Evolutionary conservation across 2,113 vertebrate genomes (phyloP), one percentile per base, ranked within the genome.

Genomic region (Thalassoma bifasciatum): DNA sequence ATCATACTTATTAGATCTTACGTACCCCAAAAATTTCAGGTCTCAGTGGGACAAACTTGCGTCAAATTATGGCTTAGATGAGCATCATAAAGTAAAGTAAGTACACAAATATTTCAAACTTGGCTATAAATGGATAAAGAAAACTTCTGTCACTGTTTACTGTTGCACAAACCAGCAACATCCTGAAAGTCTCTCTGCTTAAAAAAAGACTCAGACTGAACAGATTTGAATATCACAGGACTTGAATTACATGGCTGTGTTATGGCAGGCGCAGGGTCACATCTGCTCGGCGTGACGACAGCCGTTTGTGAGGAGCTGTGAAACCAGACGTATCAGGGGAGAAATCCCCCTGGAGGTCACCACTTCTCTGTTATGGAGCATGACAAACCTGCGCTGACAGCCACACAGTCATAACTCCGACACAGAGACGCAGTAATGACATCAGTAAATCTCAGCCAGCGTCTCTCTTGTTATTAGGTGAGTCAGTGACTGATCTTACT

Each of bases 241-340:
- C 26, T 40, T 74, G 40, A 68, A 80, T 78, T 84, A 59, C 79
- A 73, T 10, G 67, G 58, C n/a, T 51, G 40, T 74, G 72, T 57
- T 74, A 70, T 30, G 22, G 54, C 54, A 69, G 66, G 40, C 47
- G 0, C 23, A n/a, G 37, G 49, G 71, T 84, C 71, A 86, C 85
- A 89, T 85, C 89, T 89, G 88, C 56, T 86, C 38, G 10, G 22
- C 71, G 54, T 4, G 70, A 85, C 83, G 86, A 91, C 75, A 80
- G 85, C 72, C 34, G 66, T 36, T 37, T 24, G 67, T 77, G 85
- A 89, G 40, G 70, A 72, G 56, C 75, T 79, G 79, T 68, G 80
- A 90, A 88, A 86, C 78, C 88, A 90, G 83, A 88, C 61, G 54
- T 68, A 65, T 84, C 82, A 64, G 37, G 19, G 54, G 79, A 81